A percentile compares a stretch with the other conserved stretches of the same genome.
These are phyloP conservation scores for Calyptomena viridis DNA, from an alignment of 2,113 vertebrate species.

Conservation along the genomic window DNA sequence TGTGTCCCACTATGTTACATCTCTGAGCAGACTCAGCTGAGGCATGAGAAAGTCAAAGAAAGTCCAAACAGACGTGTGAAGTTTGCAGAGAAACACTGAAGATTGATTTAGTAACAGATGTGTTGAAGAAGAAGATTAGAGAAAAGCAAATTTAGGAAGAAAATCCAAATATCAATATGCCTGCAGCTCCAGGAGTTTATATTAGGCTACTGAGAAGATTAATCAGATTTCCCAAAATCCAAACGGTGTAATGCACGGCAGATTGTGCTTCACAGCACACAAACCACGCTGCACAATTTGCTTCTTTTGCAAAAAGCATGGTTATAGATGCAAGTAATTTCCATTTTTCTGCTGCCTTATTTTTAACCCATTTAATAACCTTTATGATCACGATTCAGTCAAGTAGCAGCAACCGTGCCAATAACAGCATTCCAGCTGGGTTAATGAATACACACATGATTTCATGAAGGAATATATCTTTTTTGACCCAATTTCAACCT, in stretches of 20 bases:
- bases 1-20: neutral
- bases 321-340: conserved; percentile 17
- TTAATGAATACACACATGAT: conserved; percentile 50
- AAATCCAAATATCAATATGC: conserved; percentile 55
- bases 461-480: conserved; percentile 45
- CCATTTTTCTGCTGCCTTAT: conserved; percentile 42
- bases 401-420: neutral
- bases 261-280: neutral
- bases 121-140: conserved; percentile 39
- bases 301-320: neutral
- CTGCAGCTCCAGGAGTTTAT: conserved; percentile 40
- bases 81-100: neutral
- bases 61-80: neutral
- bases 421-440: conserved; percentile 13
- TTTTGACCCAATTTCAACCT: conserved; percentile 47
- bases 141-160: neutral
- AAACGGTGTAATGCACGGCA: neutral
- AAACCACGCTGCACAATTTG: neutral
- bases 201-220: conserved; percentile 36
- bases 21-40: neutral
- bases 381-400: conserved; percentile 52
- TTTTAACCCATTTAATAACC: conserved; percentile 54
- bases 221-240: conserved; percentile 30
- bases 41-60: neutral
- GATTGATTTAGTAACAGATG: conserved; percentile 48